phyloP scores from a whole-genome alignment of 2,888 invertebrate species.

The Brachyptera putata region DNA sequence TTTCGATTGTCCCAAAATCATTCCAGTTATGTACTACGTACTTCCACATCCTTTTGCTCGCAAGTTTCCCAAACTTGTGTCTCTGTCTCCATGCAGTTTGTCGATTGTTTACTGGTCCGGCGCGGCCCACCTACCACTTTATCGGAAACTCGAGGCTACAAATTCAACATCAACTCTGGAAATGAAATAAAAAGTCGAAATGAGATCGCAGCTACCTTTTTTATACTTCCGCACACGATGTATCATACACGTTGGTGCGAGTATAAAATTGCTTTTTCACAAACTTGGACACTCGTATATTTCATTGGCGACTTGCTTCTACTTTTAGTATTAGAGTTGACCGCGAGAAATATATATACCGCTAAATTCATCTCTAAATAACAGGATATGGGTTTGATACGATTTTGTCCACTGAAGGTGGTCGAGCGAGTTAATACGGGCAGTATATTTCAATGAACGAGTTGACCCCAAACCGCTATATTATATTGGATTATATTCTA shows the following conservation, averaged over 20 bases:
- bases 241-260: constrained; percentile 20
- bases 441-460: constrained; percentile 2
- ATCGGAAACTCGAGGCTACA: background rate
- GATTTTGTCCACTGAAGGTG: background rate
- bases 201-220: constrained; percentile 18
- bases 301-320: constrained; percentile 1
- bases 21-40: background rate
- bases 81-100: background rate
- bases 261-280: constrained; percentile 29
- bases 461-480: background rate
- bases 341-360: too few relatives aligned
- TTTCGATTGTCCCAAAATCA: background rate
- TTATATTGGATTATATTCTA: constrained; percentile 9
- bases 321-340: background rate
- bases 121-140: background rate
- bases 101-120: constrained; percentile 15
- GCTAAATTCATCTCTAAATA: background rate
- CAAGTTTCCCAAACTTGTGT: background rate
- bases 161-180: constrained; percentile 12
- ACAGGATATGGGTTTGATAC: background rate
- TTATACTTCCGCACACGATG: constrained; percentile 24
- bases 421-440: background rate
- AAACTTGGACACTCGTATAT: constrained; percentile 9
- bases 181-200: constrained; percentile 21
- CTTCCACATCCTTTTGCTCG: background rate